Evolutionary conservation across 2,113 vertebrate species (phyloP).

Genomic region (Suncus etruscus): DNA sequence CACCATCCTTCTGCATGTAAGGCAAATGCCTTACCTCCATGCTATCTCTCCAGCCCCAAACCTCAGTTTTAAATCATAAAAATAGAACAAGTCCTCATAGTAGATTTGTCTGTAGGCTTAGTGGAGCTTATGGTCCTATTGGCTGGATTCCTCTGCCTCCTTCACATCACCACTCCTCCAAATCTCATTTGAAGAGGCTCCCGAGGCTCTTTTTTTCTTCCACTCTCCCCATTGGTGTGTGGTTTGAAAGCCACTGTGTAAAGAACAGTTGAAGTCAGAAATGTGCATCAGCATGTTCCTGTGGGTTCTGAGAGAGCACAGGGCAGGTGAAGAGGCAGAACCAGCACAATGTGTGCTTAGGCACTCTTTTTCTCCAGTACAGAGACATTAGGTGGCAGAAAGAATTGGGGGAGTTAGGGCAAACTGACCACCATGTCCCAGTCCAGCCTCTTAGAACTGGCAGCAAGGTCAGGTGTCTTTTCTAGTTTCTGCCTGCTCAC

Average conservation of each 20-base stretch:
- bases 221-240: not conserved
- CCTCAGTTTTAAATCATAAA: slow-evolving; percentile 46
- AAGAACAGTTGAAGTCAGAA: not conserved
- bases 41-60: not conserved
- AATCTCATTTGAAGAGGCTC: too few species aligned
- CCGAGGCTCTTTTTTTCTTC: not conserved
- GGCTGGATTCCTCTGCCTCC: too few species aligned
- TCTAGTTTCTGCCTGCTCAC: not conserved
- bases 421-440: not conserved
- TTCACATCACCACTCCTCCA: too few species aligned
- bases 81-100: not conserved
- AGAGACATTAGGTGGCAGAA: not conserved
- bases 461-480: not conserved
- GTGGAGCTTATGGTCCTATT: too few species aligned
- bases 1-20: too few species aligned
- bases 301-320: not conserved
- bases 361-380: not conserved
- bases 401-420: not conserved
- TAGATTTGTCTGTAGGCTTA: not conserved
- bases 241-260: not conserved
- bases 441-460: not conserved
- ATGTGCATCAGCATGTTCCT: not conserved
- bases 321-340: too few species aligned
- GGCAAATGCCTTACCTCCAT: too few species aligned
- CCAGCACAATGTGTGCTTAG: too few species aligned